phyloP scores from a whole-genome alignment of 1,140 invertebrate species.

The Aphaenogaster ashmeadi region DNA sequence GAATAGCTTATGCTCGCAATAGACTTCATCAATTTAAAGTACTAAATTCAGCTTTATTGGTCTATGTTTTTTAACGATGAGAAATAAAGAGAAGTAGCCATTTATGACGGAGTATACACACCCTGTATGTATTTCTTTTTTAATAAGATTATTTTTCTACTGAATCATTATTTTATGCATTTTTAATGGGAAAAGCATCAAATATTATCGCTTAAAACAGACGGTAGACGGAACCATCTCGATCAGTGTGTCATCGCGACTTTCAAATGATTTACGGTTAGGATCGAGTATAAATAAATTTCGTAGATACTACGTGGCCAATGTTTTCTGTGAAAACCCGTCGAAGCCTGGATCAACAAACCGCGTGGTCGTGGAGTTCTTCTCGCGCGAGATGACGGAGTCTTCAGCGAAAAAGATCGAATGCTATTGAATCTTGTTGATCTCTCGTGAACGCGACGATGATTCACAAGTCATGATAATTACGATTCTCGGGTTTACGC shows the following conservation, averaged over 20 bases:
- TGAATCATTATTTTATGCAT: slow-evolving; percentile 3
- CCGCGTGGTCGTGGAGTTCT: neutral
- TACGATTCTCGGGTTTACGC: neutral
- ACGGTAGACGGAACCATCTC: neutral
- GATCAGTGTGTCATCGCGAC: neutral
- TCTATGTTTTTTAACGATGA: neutral
- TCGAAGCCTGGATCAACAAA: slow-evolving; percentile 44
- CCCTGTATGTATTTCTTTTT: neutral
- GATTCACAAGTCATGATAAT: neutral
- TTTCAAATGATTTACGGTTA: slow-evolving; percentile 6
- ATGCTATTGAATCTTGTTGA: neutral
- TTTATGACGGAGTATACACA: neutral
- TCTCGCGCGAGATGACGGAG: neutral
- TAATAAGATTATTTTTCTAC: slow-evolving; percentile 17
- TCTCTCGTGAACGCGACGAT: neutral
- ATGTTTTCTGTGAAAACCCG: slow-evolving; percentile 49
- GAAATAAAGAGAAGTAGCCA: neutral
- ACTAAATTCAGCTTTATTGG: neutral
- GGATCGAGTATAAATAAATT: slow-evolving; percentile 51
- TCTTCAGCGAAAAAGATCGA: neutral
- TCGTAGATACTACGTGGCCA: neutral
- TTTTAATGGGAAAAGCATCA: neutral
- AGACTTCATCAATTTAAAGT: neutral
- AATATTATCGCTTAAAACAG: neutral
- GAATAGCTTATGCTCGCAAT: neutral